Base-by-base conservation (phyloP, 2,797 vertebrate species). In the Sebastes matsubarae region DNA sequence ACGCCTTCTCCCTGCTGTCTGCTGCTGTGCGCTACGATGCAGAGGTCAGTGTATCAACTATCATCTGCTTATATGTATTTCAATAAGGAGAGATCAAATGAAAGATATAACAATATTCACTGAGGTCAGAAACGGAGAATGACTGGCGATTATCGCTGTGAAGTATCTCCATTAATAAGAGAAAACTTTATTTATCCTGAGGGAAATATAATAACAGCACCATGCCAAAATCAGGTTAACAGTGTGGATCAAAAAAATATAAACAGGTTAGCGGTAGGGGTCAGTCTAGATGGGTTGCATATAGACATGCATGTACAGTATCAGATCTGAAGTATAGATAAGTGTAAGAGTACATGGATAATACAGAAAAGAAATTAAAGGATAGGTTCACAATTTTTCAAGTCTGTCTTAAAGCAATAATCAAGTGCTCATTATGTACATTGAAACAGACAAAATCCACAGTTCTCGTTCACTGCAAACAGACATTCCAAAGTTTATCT, bases 21-120 rank as follows among this genome's bases (percentile, higher is more conserved):
- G 98, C 99, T 18, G 98, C 99, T 8, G 97, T 99, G 90, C 96
- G 97, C 93, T 99, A 99, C 0, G 98, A 99, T 32, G 99, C 99
- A 42, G 97, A 99, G 98, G 99, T 99, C 58, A 65, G 88, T 82
- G 29, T 30, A 14, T 27, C 57, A 61, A 4, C 36, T 2, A 14
- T 27, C 57, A 61, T 3, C 36, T 6, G 57, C 11, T 52, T 63
- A 1, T 20, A 32, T 1, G 60, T 6, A n/a, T 34, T 22, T 34
- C 20, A 13, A 13, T 34, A 3, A 59, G 58, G 29, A 61, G 27
- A 30, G 4, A 18, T 30, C 16, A 0, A 18, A 16, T 46, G 38
- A 3, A 42, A 42, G 13, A 0, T 46, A 46, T 46, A 46, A 18
- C 42, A 46, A 46, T 60, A 8, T 14, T 29, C 16, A 27, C 14